phyloP scores from a whole-genome alignment of 2,797 vertebrate genomes.

The Ctenopoma kingsleyae region DNA sequence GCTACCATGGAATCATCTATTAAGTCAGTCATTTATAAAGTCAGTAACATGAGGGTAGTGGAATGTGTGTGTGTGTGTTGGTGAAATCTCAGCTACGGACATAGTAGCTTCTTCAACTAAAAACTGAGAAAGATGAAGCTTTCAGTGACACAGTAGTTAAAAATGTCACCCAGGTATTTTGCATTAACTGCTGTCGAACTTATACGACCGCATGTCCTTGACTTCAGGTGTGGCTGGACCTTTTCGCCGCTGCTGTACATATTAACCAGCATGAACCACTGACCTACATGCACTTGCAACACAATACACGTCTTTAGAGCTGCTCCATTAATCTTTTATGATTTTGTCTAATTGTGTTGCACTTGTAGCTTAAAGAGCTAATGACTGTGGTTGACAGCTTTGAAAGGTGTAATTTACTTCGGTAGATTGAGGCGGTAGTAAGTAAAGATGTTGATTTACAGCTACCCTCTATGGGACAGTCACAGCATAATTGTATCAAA shows the following conservation, averaged over 20 bases:
- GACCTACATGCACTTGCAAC: constrained; percentile 37
- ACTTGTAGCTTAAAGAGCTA: constrained; percentile 5
- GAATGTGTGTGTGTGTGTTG: constrained; percentile 6
- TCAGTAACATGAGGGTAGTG: constrained; percentile 46
- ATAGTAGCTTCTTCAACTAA: constrained; percentile 12
- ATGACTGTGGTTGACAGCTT: neutral
- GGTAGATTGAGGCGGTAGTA: neutral
- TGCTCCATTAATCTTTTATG: constrained; percentile 25
- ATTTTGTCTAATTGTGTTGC: constrained; percentile 15
- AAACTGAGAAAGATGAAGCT: constrained; percentile 9
- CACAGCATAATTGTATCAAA: neutral
- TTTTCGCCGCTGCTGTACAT: neutral
- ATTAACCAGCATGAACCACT: constrained; percentile 43
- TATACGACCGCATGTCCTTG: constrained; percentile 25
- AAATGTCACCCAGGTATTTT: neutral
- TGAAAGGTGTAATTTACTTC: constrained; percentile 4
- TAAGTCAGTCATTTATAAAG: constrained; percentile 34
- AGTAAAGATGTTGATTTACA: constrained; percentile 10
- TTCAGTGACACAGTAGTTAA: neutral
- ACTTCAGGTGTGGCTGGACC: constrained; percentile 11
- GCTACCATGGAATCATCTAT: too few species aligned
- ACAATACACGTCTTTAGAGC: constrained; percentile 4
- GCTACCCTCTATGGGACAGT: neutral
- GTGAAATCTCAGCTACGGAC: constrained; percentile 29
- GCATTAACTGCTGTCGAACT: constrained; percentile 10